Conservation (phyloP, 2,797 vertebrate genomes). For the Aselliscus stoliczkanus region DNA sequence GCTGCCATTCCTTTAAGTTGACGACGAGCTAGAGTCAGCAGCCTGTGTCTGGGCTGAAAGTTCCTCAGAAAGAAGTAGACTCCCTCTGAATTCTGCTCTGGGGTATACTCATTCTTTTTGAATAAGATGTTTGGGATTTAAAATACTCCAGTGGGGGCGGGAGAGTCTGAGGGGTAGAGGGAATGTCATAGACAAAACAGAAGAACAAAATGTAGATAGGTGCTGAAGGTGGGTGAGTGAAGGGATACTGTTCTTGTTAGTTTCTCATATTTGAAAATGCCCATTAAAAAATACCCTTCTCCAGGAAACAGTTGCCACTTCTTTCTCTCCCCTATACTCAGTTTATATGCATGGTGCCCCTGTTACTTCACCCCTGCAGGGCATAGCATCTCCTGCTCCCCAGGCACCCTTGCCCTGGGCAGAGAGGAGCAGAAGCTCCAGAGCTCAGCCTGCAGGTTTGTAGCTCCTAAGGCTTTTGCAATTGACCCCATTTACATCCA, state of each 20-base stretch:
- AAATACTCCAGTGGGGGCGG: background rate
- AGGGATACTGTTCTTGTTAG: background rate
- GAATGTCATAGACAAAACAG: background rate
- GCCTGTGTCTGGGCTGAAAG: background rate
- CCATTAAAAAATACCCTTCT: background rate
- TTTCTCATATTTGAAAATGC: conserved; percentile 11
- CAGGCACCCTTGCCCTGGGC: background rate
- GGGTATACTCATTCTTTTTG: background rate
- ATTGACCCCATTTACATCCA: background rate
- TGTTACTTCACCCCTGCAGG: background rate
- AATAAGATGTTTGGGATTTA: background rate
- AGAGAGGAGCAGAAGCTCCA: background rate
- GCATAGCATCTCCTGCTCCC: background rate
- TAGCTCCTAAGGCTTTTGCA: background rate
- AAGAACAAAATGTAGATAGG: background rate
- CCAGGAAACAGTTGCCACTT: background rate
- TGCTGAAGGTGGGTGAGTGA: background rate
- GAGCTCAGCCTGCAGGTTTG: background rate
- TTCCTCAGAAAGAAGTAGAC: background rate
- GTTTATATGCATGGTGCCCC: background rate
- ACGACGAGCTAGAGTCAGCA: background rate
- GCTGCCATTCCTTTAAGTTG: background rate
- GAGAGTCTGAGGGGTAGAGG: no score
- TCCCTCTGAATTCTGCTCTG: background rate
- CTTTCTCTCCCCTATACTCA: background rate